A percentile compares a stretch with the other conserved stretches of the same genome.
These are phyloP conservation scores for Polypterus bichir DNA, from an alignment of 2,113 vertebrate genomes.

Conservation along the genomic window DNA sequence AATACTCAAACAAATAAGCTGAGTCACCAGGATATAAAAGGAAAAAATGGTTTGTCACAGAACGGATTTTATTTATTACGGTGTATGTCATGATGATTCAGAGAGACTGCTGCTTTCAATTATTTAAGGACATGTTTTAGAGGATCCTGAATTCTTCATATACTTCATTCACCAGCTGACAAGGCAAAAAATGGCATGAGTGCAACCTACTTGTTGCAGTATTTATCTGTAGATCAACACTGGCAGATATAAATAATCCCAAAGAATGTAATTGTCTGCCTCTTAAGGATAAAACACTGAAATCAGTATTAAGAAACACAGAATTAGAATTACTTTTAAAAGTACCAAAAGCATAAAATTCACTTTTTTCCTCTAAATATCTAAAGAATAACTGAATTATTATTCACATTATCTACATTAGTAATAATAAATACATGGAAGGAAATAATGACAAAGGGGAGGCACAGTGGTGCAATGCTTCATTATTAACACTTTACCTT, in stretches of 20 bases:
- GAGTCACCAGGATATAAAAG: not conserved
- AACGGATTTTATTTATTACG: not conserved
- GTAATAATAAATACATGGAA: too few species aligned
- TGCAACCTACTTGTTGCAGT: not conserved
- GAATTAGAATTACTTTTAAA: not conserved
- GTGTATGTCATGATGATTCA: constrained; percentile 6
- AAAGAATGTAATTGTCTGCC: not conserved
- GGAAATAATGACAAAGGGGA: too few species aligned
- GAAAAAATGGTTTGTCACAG: not conserved
- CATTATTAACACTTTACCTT: too few species aligned
- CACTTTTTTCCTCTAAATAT: too few species aligned
- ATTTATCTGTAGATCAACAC: not conserved
- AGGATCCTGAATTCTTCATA: constrained; percentile 5
- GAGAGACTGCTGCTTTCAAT: constrained; percentile 3
- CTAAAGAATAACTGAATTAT: too few species aligned
- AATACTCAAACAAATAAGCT: constrained; percentile 4
- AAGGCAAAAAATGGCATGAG: not conserved
- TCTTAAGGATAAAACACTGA: not conserved
- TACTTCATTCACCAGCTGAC: not conserved
- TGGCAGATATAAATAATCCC: not conserved
- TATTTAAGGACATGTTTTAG: constrained; percentile 3
- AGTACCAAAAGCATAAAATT: not conserved
- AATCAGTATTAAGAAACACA: not conserved
- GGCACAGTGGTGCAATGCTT: too few species aligned
- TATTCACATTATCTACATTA: too few species aligned